phyloP scores from a whole-genome alignment of 2,888 invertebrate species.

The Macrophya alboannulata region DNA sequence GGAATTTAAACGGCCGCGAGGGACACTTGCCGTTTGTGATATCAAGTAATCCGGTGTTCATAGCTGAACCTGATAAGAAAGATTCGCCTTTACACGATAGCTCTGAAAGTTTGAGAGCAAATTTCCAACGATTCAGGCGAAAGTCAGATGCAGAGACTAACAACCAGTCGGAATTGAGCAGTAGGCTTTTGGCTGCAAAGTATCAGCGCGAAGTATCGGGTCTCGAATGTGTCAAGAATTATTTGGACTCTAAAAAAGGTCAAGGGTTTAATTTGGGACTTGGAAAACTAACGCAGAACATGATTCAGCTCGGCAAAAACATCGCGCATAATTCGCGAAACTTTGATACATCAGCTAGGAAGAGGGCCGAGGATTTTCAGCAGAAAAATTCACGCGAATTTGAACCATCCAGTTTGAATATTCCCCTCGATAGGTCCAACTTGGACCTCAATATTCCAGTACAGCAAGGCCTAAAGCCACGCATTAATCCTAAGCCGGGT shows the following conservation, averaged over 20 bases:
- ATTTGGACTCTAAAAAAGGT: conserved; percentile 75
- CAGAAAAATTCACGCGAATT: conserved; percentile 38
- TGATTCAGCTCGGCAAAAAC: conserved; percentile 76
- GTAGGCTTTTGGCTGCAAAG: conserved; percentile 74
- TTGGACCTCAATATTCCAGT: conserved; percentile 71
- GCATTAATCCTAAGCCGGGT: conserved; percentile 64
- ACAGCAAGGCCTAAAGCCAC: conserved; percentile 65
- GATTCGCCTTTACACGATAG: conserved; percentile 75
- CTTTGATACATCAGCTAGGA: conserved; percentile 63
- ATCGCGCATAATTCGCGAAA: conserved; percentile 74
- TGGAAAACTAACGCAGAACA: conserved; percentile 76
- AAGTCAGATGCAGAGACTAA: conserved; percentile 75
- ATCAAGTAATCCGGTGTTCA: conserved; percentile 76
- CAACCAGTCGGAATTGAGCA: conserved; percentile 70
- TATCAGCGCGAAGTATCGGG: conserved; percentile 76
- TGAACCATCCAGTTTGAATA: conserved; percentile 58
- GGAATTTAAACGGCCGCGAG: conserved; percentile 67
- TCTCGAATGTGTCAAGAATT: conserved; percentile 76
- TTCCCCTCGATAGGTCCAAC: conserved; percentile 71
- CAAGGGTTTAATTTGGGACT: conserved; percentile 74
- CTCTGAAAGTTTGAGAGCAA: conserved; percentile 73
- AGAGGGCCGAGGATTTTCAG: conserved; percentile 29
- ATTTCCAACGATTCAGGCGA: conserved; percentile 72
- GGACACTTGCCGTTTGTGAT: conserved; percentile 76
- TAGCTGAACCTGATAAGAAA: conserved; percentile 73